Evolutionary conservation across 2,888 invertebrate species (phyloP).

Genomic region (Ichneumoninae sp.): DNA sequence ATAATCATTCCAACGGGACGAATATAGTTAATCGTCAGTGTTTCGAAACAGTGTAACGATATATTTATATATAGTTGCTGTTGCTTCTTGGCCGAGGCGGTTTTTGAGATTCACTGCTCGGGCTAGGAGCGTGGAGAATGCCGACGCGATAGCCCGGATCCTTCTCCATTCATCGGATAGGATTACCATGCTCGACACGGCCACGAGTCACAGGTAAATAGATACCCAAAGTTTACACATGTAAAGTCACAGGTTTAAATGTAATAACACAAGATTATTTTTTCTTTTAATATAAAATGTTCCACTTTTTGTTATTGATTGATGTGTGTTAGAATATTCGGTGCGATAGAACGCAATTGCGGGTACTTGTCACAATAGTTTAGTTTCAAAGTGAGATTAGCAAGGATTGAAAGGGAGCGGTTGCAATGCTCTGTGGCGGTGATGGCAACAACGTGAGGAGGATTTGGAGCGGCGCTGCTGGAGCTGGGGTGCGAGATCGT

Average conservation of each 20-base stretch:
- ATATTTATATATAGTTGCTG: not conserved
- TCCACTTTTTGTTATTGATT: not conserved
- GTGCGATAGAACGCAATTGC: conserved; percentile 19
- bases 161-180: conserved; percentile 67
- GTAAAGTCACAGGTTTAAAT: not conserved
- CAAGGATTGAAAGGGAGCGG: conserved; percentile 3
- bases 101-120: conserved; percentile 2
- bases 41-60: not conserved
- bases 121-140: conserved; percentile 48
- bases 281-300: not conserved
- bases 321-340: conserved; percentile 19
- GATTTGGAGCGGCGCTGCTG: conserved; percentile 27
- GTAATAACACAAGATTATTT: not conserved
- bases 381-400: conserved; percentile 38
- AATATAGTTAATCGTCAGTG: not conserved
- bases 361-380: conserved; percentile 8
- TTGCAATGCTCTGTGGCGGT: not conserved
- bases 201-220: conserved; percentile 80
- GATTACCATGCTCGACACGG: conserved; percentile 83
- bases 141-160: conserved; percentile 51
- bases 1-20: not conserved
- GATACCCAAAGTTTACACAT: not conserved
- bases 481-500: conserved; percentile 16
- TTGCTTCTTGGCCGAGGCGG: not conserved
- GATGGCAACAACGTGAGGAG: conserved; percentile 42